phyloP scores from a whole-genome alignment of 2,113 vertebrate species.

The Aegotheles bennettii region DNA sequence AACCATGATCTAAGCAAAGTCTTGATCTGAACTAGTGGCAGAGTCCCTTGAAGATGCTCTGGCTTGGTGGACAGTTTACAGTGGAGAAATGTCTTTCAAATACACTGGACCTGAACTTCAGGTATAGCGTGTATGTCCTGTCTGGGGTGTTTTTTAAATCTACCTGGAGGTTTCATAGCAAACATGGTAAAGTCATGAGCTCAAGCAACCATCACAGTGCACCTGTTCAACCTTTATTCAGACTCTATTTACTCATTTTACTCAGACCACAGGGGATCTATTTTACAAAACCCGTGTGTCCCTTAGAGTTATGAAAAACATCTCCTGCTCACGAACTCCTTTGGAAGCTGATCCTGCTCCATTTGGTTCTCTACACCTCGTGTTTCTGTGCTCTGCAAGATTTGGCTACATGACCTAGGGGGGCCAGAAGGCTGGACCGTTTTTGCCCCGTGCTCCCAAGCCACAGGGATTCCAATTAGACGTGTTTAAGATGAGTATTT shows the following conservation, averaged over 20 bases:
- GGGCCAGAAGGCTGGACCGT: neutral
- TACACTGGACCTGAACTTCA: neutral
- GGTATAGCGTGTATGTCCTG: rapidly evolving
- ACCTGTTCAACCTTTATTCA: neutral
- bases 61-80: neutral
- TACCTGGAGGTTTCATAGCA: neutral
- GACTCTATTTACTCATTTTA: neutral
- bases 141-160: neutral
- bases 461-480: neutral
- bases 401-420: neutral
- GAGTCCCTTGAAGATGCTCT: neutral
- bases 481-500: neutral
- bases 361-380: rapidly evolving
- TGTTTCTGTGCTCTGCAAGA: neutral
- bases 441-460: neutral
- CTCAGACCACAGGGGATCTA: neutral
- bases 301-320: neutral
- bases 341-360: neutral
- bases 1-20: neutral
- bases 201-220: neutral
- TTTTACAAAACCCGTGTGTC: neutral
- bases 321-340: neutral
- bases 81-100: neutral
- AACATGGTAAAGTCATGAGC: neutral
- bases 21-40: neutral